Conservation (phyloP, 1,140 invertebrate genomes). For the Oreohelix idahoensis region DNA sequence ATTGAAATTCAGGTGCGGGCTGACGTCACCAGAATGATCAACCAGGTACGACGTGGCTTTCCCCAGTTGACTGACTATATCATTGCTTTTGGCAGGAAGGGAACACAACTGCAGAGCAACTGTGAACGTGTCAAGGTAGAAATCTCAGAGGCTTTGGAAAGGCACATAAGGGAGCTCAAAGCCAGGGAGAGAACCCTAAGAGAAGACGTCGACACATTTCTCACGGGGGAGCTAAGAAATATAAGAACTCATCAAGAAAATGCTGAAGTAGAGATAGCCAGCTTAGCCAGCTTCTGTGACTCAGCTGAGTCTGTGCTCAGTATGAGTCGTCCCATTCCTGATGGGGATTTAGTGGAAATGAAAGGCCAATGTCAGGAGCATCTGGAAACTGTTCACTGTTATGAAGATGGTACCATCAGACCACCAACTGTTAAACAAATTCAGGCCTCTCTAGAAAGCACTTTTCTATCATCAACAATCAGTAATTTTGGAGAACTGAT, state of each 20-base stretch:
- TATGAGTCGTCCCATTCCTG: conserved; percentile 74
- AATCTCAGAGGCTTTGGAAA: conserved; percentile 84
- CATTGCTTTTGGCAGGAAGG: conserved; percentile 56
- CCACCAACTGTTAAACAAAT: conserved; percentile 43
- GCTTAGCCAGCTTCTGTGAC: conserved; percentile 95
- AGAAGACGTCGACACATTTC: conserved; percentile 90
- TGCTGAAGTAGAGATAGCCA: conserved; percentile 91
- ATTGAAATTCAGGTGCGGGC: conserved; percentile 74
- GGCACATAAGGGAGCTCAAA: conserved; percentile 89
- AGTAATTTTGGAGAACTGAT: conserved; percentile 62
- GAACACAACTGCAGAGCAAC: conserved; percentile 55
- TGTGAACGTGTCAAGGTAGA: conserved; percentile 74
- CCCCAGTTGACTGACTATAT: conserved; percentile 79
- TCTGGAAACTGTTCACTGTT: conserved; percentile 53
- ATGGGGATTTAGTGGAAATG: conserved; percentile 61
- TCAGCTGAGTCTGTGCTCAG: conserved; percentile 93
- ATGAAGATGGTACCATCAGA: conserved; percentile 52
- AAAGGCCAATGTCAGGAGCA: conserved; percentile 63
- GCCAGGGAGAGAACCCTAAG: conserved; percentile 90
- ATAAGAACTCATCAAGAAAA: conserved; percentile 91
- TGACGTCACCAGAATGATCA: conserved; percentile 94
- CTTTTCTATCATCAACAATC: conserved; percentile 57
- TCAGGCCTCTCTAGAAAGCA: conserved; percentile 48
- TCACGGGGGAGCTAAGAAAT: conserved; percentile 86
- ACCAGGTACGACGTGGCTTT: conserved; percentile 82